Conservation (phyloP, 2,113 vertebrate species). For the Brienomyrus brachyistius region DNA sequence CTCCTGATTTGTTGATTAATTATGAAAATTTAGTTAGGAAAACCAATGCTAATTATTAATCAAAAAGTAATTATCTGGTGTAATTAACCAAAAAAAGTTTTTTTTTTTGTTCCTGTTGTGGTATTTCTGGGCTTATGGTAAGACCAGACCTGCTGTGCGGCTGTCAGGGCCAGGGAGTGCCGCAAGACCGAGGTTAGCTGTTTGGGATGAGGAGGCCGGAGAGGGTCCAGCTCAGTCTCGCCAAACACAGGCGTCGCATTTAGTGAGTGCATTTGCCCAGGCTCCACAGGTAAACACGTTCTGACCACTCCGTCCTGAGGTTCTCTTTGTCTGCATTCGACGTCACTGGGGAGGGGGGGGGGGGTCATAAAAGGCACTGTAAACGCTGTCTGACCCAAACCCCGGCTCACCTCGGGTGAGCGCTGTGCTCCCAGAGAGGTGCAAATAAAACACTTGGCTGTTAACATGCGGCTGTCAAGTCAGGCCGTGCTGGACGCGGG, state of each 20-base stretch:
- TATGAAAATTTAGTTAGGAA: conserved; percentile 93
- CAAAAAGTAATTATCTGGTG: conserved; percentile 73
- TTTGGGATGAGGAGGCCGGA: neutral
- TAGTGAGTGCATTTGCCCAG: neutral
- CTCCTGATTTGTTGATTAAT: conserved; percentile 95
- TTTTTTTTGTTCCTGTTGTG: conserved; percentile 31
- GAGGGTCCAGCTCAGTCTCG: neutral
- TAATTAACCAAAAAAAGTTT: conserved; percentile 77
- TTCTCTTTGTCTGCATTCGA: conserved; percentile 26
- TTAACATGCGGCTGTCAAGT: conserved; percentile 18
- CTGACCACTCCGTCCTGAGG: neutral
- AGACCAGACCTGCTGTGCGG: neutral
- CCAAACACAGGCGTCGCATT: neutral
- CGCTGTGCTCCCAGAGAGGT: neutral
- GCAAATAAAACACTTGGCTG: conserved; percentile 13
- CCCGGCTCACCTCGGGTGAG: neutral
- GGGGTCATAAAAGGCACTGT: neutral
- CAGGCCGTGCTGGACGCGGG: neutral
- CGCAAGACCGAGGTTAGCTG: neutral
- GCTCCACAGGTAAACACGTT: neutral
- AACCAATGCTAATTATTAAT: conserved; percentile 94
- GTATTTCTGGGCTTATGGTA: neutral
- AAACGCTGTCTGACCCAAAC: neutral
- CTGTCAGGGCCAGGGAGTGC: neutral
- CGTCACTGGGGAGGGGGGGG: conserved; percentile 16